Evolutionary conservation across 2,797 vertebrate species (phyloP), one percentile per base, ranked within the genome.

Genomic region (Pseudochromis fuscus): DNA sequence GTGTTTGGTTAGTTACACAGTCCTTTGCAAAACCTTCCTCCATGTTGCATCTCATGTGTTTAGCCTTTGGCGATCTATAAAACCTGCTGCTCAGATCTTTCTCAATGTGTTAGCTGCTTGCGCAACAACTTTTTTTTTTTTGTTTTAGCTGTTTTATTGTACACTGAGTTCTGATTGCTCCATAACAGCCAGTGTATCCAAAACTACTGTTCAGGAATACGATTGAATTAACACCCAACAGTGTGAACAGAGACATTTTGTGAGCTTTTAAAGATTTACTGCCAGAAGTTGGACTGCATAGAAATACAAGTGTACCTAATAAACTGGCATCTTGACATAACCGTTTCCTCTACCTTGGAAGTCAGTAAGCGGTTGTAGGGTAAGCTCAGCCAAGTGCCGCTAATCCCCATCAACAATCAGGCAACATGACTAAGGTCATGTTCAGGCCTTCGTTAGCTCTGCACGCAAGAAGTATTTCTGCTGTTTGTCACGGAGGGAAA

Each of bases 1-100:
- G 2, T 35, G 21, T 11, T 27, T 13, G 6, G 30, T 42, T 51
- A 18, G 7, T 62, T 45, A 31, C 49, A 3, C 42, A 37, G 38
- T 27, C 23, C 28, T 3, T 55, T 28, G 51, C 53, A 45, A 60
- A 50, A 31, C 18, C 16, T 50, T n/a, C 11, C 24, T 30, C 48
- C 19, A 35, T 1, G n/a, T 27, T 38, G 13, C 18, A 35, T 46
- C 33, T 63, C 48, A 45, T 77, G 38, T 61, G 13, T 65, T 55
- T n/a, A 25, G 52, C 48, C 28, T 40, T 56, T 0, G 4, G 40
- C 38, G 25, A 9, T 55, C 6, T 63, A 25, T 62, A 30, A 62
- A 61, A 61, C 19, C 30, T 16, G 33, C 6, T 49, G 18, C 10
- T 33, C 2, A 25, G 2, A 23, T 49, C 3, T 58, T 63, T 64